Conservation (phyloP, 2,113 vertebrate species). For the Herpailurus yagouaroundi region DNA sequence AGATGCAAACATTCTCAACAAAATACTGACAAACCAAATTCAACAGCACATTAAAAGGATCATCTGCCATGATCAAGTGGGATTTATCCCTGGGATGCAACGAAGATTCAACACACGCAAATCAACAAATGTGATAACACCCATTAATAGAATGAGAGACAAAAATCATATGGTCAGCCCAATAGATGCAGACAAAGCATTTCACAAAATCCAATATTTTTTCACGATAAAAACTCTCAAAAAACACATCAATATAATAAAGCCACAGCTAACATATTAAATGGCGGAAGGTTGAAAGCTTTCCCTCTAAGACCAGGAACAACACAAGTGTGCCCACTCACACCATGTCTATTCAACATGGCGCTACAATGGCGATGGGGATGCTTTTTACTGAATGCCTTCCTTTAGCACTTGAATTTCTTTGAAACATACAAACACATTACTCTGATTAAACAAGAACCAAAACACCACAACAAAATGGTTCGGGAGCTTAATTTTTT, state of each 20-base stretch:
- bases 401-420: neutral
- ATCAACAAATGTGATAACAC: neutral
- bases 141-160: neutral
- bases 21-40: neutral
- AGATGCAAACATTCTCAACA: neutral
- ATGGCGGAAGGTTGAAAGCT: neutral
- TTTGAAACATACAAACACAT: neutral
- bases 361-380: neutral
- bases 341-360: neutral
- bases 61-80: neutral
- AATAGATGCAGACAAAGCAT: neutral
- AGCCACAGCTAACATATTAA: neutral
- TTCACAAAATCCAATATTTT: neutral
- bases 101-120: neutral
- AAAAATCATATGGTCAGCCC: neutral
- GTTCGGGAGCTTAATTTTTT: neutral
- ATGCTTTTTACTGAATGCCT: neutral
- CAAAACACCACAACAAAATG: neutral
- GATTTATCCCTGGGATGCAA: neutral
- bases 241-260: neutral
- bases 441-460: neutral
- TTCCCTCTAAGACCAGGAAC: neutral
- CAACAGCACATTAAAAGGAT: neutral
- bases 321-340: neutral
- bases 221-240: neutral